phyloP scores from a whole-genome alignment of 2,797 vertebrate genomes.

The Xenentodon cancila region DNA sequence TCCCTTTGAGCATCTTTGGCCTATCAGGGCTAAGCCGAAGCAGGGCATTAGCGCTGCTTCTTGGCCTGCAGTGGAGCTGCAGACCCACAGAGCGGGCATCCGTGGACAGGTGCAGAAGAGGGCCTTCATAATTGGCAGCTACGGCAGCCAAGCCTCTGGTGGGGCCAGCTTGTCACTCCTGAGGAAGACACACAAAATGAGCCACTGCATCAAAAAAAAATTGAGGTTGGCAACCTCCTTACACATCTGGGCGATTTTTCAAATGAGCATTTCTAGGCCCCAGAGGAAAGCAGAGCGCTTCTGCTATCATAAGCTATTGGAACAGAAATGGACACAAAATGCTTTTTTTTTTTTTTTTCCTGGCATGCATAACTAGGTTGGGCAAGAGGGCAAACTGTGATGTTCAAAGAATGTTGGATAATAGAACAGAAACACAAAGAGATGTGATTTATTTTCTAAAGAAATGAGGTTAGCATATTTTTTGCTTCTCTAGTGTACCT shows the following conservation, averaged over 20 bases:
- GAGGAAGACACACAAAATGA: conserved; percentile 76
- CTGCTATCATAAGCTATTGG: conserved; percentile 76
- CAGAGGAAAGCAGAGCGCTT: conserved; percentile 62
- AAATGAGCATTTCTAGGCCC: conserved; percentile 76
- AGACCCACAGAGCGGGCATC: conserved; percentile 31
- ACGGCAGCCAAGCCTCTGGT: conserved; percentile 55
- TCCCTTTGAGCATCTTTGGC: conserved; percentile 1
- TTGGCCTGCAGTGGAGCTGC: conserved; percentile 49
- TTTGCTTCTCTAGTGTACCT: conserved; percentile 35
- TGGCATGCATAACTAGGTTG: conserved; percentile 68
- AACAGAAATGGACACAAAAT: conserved; percentile 72
- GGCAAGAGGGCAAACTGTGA: conserved; percentile 69
- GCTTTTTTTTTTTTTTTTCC: conserved; percentile 43
- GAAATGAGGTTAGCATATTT: conserved; percentile 56
- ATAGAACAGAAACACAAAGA: conserved; percentile 58
- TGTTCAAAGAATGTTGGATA: conserved; percentile 63
- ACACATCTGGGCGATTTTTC: conserved; percentile 77
- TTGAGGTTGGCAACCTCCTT: conserved; percentile 81
- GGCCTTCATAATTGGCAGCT: conserved; percentile 76
- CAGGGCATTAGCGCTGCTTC: conserved; percentile 51
- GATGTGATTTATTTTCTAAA: conserved; percentile 48
- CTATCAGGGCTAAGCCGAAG: conserved; percentile 30
- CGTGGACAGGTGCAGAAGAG: conserved; percentile 71
- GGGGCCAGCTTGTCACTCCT: conserved; percentile 58
- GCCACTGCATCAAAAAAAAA: conserved; percentile 76